Conservation (phyloP, 2,113 vertebrate species). For the Atherinomorus stipes region DNA sequence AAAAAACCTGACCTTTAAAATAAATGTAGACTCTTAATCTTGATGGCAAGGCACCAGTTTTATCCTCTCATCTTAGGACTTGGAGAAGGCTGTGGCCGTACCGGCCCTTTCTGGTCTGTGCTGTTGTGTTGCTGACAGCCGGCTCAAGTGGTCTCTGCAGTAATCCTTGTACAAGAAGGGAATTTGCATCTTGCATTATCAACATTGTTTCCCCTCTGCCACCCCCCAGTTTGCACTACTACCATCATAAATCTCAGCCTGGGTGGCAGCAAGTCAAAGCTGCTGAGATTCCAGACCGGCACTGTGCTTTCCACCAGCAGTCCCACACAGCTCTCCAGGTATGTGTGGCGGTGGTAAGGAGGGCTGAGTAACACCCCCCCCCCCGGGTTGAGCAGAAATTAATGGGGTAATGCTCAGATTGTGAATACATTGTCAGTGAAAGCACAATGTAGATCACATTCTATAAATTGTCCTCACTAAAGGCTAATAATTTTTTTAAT, state of each 20-base stretch:
- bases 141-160: constrained; percentile 1
- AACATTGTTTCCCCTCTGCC: constrained; percentile 39
- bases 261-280: constrained; percentile 36
- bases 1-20: neutral
- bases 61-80: too few species aligned
- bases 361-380: constrained; percentile 15
- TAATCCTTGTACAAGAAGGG: constrained; percentile 18
- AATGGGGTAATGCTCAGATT: constrained; percentile 34
- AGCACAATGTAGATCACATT: constrained; percentile 24
- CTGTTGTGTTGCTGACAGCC: constrained; percentile 9
- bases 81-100: too few species aligned
- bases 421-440: constrained; percentile 28
- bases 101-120: neutral
- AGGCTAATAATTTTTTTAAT: too few species aligned
- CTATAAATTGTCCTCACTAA: neutral
- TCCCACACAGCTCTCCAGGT: constrained; percentile 44
- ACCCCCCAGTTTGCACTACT: constrained; percentile 31
- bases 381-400: constrained; percentile 31
- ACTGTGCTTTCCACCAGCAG: constrained; percentile 30
- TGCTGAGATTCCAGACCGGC: constrained; percentile 34
- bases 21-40: neutral
- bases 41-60: neutral
- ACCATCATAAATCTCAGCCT: constrained; percentile 55
- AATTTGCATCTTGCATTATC: constrained; percentile 37
- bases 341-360: constrained; percentile 11